Evolutionary conservation across 1,140 invertebrate species (phyloP).

Genomic region (Copidosoma floridanum): DNA sequence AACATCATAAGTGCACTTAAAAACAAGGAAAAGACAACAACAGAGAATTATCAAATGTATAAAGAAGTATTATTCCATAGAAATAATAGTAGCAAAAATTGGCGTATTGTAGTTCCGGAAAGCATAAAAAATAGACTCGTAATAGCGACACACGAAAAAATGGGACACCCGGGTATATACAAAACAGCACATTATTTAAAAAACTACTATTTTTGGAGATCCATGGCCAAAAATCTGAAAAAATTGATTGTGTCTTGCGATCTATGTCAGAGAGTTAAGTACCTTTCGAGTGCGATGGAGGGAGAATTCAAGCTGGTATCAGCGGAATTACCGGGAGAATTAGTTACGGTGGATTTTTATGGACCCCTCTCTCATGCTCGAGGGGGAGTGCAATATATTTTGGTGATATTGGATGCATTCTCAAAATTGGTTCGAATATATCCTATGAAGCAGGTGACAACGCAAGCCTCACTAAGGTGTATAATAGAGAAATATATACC

Average conservation of each 20-base stretch:
- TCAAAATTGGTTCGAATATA: too few relatives aligned
- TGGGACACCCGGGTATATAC: not conserved
- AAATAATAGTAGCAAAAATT: not conserved
- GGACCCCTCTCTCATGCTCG: not conserved
- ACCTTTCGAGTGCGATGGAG: not conserved
- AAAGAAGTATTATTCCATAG: not conserved
- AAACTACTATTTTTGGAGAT: not conserved
- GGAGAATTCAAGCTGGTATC: not conserved
- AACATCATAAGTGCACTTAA: too few relatives aligned
- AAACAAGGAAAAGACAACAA: not conserved
- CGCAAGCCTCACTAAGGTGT: too few relatives aligned
- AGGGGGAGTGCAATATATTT: constrained; percentile 14
- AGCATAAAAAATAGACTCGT: not conserved
- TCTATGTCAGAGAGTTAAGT: not conserved
- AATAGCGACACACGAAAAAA: not conserved
- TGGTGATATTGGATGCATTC: too few relatives aligned
- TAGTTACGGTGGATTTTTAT: constrained; percentile 15
- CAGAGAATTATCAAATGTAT: not conserved
- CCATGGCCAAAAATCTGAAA: not conserved
- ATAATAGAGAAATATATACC: too few relatives aligned
- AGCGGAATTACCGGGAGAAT: not conserved
- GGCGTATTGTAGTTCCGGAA: not conserved
- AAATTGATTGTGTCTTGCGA: not conserved
- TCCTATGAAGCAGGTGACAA: too few relatives aligned
- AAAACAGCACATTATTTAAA: not conserved